Evolutionary conservation across 2,113 vertebrate genomes (phyloP), one percentile per base, ranked within the genome.

Genomic region (Apodemus sylvaticus): DNA sequence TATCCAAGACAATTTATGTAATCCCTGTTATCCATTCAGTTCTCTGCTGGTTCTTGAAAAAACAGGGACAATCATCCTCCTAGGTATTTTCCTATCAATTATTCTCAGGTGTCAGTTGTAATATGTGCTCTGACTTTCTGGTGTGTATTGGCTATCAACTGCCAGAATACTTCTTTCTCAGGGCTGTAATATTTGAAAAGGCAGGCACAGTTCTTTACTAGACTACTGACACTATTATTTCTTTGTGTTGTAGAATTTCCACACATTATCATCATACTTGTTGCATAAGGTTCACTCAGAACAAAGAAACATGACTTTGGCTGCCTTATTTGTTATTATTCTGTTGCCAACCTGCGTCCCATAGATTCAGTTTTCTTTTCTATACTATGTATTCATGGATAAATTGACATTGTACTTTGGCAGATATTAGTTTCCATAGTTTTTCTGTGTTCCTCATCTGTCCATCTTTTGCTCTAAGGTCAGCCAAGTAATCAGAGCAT

Each of bases 51-150:
- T 14, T 36, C 31, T n/a, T 8, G 4, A 0, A 14, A 19, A 2
- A 70, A n/a, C 0, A n/a, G 68, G 7, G 14, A 2, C 16, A n/a
- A 17, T 6, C 7, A 8, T 19, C 12, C 6, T 19, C 16, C 14
- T 64, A 1, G 9, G 62, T 64, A 0, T 64, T 64, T 64, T 12
- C 26, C 3, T 64, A 29, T 10, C 66, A 70, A 70, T 34, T 36
- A 70, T 36, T 36, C 12, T 36, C 13, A 19, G 17, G 16, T 70
- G 14, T n/a, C 5, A 3, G 34, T n/a, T 70, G 31, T 70, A 2
- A 36, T n/a, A 10, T 19, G 34, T 7, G 34, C 14, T 36, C 1
- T 34, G 66, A 7, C 34, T n/a, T n/a, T n/a, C 7, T 36, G 16
- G 34, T 17, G n/a, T 70, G 34, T 14, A 19, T 36, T 70, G 6